Evolutionary conservation across 2,113 vertebrate species (phyloP).

Genomic region (Poecilia latipinna): DNA sequence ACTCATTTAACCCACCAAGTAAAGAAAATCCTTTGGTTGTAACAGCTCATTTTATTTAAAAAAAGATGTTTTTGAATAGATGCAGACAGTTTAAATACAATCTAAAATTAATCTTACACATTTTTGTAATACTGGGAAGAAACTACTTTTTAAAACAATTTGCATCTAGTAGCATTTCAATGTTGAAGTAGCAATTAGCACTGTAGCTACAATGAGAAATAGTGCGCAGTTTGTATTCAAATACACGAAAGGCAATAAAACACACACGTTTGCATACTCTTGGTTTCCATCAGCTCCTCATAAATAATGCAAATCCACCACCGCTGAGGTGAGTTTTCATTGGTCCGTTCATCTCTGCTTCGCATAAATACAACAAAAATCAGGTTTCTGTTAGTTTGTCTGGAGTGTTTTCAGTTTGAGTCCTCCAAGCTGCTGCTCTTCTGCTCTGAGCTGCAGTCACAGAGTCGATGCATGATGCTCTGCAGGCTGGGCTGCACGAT

Average conservation of each 20-base stretch:
- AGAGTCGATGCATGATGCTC: slow-evolving; percentile 92
- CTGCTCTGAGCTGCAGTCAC: slow-evolving; percentile 76
- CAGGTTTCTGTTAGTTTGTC: slow-evolving; percentile 34
- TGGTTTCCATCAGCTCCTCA: slow-evolving; percentile 59
- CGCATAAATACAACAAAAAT: slow-evolving; percentile 64
- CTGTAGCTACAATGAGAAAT: slow-evolving; percentile 48
- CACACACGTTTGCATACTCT: slow-evolving; percentile 54
- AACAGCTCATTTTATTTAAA: slow-evolving; percentile 79
- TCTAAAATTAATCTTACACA: slow-evolving; percentile 78
- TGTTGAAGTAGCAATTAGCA: slow-evolving; percentile 73
- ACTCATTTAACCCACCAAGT: background rate
- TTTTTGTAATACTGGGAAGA: slow-evolving; percentile 70
- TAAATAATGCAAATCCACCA: slow-evolving; percentile 76
- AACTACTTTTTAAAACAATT: slow-evolving; percentile 77
- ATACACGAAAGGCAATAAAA: slow-evolving; percentile 70
- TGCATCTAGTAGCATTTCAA: slow-evolving; percentile 75
- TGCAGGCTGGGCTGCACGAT: slow-evolving; percentile 95
- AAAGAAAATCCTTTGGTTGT: slow-evolving; percentile 26
- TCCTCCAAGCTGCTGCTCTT: slow-evolving; percentile 86
- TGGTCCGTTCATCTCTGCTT: slow-evolving; percentile 10
- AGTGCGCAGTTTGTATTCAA: slow-evolving; percentile 71
- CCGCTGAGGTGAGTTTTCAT: slow-evolving; percentile 31
- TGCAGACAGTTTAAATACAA: slow-evolving; percentile 82
- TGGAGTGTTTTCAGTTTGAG: slow-evolving; percentile 85
- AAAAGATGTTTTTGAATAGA: slow-evolving; percentile 72